Evolutionary conservation across 1,140 invertebrate species (phyloP).

Genomic region (Meteorus sp.): DNA sequence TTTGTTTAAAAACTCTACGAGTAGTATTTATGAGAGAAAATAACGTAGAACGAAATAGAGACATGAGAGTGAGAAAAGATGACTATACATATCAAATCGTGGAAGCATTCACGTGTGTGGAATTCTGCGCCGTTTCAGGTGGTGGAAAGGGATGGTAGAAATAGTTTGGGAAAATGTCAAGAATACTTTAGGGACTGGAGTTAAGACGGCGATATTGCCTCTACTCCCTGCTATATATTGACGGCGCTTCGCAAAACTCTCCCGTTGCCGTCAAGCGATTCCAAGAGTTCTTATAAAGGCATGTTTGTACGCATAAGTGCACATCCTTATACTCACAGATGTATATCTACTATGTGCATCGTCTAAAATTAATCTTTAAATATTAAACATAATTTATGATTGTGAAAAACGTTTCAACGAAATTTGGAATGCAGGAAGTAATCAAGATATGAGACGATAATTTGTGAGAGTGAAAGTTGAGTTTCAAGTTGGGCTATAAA

Average conservation of each 20-base stretch:
- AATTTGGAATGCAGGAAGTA: no score
- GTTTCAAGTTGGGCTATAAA: no score
- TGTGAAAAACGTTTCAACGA: no score
- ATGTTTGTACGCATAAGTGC: background rate
- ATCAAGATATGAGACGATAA: no score
- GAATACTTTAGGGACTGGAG: slow-evolving; percentile 41
- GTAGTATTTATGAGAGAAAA: slow-evolving; percentile 12
- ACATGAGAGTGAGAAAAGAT: background rate
- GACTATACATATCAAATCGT: background rate
- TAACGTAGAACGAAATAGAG: background rate
- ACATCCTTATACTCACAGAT: background rate
- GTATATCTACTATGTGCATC: background rate
- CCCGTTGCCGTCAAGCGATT: background rate
- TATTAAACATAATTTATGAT: background rate
- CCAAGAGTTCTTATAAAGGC: slow-evolving; percentile 7
- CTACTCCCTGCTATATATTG: background rate
- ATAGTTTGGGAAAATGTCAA: slow-evolving; percentile 46
- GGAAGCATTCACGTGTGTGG: slow-evolving; percentile 1
- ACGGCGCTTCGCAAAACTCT: no score
- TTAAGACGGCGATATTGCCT: slow-evolving; percentile 46
- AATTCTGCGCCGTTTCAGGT: background rate
- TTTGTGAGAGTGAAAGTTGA: no score
- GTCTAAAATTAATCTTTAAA: background rate
- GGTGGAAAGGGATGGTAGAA: slow-evolving; percentile 23
- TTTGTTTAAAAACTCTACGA: no score